These are phyloP conservation scores for Holcopasites calliopsidis DNA, from an alignment of 1,140 invertebrate genomes.

Conservation along the genomic window DNA sequence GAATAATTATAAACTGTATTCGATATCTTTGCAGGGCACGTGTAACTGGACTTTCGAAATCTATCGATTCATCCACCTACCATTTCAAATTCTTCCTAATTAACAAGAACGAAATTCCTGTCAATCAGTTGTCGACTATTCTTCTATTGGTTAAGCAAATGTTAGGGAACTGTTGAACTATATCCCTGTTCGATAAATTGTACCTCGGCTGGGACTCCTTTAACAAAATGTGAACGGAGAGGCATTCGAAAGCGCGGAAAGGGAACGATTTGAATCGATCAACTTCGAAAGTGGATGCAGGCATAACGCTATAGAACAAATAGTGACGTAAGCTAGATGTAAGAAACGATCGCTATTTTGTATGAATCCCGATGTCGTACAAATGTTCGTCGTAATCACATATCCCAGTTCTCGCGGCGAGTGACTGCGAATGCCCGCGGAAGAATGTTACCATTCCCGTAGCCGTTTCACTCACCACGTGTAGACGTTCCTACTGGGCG, in stretches of 20 bases:
- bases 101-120: no score
- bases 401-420: constrained; percentile 67
- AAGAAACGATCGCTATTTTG: constrained; percentile 77
- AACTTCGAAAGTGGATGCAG: constrained; percentile 46
- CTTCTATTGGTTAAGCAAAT: not conserved
- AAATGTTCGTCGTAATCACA: constrained; percentile 75
- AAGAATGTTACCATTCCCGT: constrained; percentile 62
- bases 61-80: constrained; percentile 46
- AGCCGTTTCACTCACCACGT: constrained; percentile 69
- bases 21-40: constrained; percentile 61
- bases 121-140: no score
- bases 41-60: constrained; percentile 44
- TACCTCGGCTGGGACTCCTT: not conserved
- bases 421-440: constrained; percentile 52
- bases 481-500: constrained; percentile 77
- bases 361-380: constrained; percentile 77
- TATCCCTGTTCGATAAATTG: not conserved
- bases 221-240: no score
- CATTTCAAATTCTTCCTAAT: no score
- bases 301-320: constrained; percentile 66
- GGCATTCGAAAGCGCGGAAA: no score
- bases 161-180: not conserved
- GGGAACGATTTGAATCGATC: constrained; percentile 35
- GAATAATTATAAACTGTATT: constrained; percentile 72
- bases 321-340: constrained; percentile 70